phyloP scores from a whole-genome alignment of 2,113 vertebrate genomes.

The Cathartes aura region DNA sequence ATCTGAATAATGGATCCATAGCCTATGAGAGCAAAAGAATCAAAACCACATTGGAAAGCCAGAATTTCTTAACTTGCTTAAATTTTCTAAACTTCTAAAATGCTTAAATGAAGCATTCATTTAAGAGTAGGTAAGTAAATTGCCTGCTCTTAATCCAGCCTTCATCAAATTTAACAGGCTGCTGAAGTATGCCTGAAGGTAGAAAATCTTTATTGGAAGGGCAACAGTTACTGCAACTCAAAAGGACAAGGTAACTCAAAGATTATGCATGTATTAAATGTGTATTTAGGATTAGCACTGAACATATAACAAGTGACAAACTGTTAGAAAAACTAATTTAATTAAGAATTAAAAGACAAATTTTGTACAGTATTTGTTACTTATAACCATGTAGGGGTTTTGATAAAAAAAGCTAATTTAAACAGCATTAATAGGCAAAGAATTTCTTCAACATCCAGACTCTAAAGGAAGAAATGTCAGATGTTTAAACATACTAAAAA shows the following conservation, averaged over 20 bases:
- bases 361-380: neutral
- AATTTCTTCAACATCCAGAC: neutral
- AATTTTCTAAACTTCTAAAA: neutral
- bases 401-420: neutral
- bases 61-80: neutral
- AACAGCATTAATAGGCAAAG: neutral
- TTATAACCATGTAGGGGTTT: neutral
- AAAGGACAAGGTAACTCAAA: neutral
- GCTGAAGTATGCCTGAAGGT: neutral
- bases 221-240: neutral
- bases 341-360: neutral
- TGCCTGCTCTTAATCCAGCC: neutral
- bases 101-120: neutral
- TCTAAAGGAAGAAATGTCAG: neutral
- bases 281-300: neutral
- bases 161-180: neutral
- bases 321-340: neutral
- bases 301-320: neutral
- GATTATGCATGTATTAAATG: neutral
- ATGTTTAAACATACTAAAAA: neutral
- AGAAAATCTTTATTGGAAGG: neutral
- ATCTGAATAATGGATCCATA: conserved; percentile 94
- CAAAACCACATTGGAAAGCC: neutral
- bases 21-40: conserved; percentile 74
- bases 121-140: neutral